Evolutionary conservation across 1,140 invertebrate species (phyloP).

Genomic region (Dufourea novaeangliae): DNA sequence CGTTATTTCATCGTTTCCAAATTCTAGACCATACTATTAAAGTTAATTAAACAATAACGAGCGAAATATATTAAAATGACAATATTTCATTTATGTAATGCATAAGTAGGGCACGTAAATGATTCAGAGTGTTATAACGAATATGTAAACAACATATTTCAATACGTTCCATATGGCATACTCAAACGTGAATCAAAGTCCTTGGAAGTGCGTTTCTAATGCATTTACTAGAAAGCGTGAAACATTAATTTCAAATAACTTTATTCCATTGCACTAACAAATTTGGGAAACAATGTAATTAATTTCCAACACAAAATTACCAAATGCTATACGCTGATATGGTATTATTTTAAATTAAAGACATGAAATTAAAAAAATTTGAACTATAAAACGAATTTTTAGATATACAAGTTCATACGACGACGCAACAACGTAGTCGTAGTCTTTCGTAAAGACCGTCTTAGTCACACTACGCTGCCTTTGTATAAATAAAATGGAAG

Average conservation of each 20-base stretch:
- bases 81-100: neutral
- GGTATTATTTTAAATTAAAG: neutral
- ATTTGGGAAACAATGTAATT: neutral
- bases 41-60: neutral
- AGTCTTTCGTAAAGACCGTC: neutral
- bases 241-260: neutral
- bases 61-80: neutral
- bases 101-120: too few relatives aligned
- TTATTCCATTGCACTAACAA: too few relatives aligned
- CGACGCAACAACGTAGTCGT: neutral
- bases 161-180: constrained; percentile 6
- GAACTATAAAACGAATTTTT: neutral
- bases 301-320: neutral
- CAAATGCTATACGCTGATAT: too few relatives aligned
- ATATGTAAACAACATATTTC: neutral
- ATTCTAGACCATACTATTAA: neutral
- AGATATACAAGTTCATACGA: neutral
- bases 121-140: neutral
- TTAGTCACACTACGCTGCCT: neutral
- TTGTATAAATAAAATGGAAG: constrained; percentile 21
- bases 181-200: neutral
- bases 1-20: neutral
- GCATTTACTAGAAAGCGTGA: neutral
- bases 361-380: neutral
- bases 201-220: neutral